These are phyloP conservation scores for Dynastes maya DNA, from an alignment of 2,888 invertebrate genomes.

Conservation along the genomic window DNA sequence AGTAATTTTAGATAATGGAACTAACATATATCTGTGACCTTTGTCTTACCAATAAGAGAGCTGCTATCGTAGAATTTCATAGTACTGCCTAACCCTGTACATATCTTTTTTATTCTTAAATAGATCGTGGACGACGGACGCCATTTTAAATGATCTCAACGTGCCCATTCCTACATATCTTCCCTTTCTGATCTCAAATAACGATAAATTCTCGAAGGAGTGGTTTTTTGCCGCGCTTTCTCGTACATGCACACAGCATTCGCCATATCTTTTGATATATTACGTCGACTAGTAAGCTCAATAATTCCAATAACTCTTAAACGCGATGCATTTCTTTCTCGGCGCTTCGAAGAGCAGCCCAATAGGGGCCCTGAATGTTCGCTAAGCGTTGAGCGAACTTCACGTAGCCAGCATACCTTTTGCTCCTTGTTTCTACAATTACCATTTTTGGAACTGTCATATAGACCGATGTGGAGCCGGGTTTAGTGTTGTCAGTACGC, in stretches of 20 bases:
- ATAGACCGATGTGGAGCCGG: neutral
- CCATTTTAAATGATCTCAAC: no score
- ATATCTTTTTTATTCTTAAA: no score
- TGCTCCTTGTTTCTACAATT: slow-evolving; percentile 12
- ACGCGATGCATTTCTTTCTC: slow-evolving; percentile 4
- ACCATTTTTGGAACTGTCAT: slow-evolving; percentile 26
- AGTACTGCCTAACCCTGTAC: neutral
- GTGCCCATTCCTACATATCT: no score
- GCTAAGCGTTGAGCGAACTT: neutral
- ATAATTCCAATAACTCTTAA: slow-evolving; percentile 29
- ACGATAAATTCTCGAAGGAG: no score
- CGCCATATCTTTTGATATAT: slow-evolving; percentile 15
- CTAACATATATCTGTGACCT: no score
- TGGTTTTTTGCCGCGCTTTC: neutral
- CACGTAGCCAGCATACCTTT: slow-evolving; percentile 18
- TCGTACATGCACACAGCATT: neutral
- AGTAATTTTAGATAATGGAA: no score
- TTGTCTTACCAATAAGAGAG: no score
- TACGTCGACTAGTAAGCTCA: slow-evolving; percentile 6
- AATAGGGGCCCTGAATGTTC: no score
- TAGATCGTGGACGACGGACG: no score
- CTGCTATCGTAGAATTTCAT: neutral
- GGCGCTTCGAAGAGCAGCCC: neutral
- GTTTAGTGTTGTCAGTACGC: neutral
- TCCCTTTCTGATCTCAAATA: no score